Evolutionary conservation across 1,140 invertebrate species (phyloP).

Genomic region (Euborellia annulipes): DNA sequence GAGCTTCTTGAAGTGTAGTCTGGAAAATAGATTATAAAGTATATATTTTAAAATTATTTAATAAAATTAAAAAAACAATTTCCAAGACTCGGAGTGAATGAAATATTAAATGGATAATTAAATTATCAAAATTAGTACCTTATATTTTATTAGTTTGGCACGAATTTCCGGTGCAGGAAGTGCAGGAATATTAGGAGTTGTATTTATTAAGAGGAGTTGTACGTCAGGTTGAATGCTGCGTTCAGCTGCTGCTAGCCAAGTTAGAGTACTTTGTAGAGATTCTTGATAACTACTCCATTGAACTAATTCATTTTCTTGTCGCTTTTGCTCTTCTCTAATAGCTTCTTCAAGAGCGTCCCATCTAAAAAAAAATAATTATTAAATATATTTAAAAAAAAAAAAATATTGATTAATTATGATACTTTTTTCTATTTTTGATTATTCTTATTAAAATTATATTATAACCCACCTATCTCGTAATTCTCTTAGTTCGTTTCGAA

Average conservation of each 20-base stretch:
- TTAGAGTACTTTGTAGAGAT: constrained; percentile 58
- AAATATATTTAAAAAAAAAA: neutral
- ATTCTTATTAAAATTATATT: neutral
- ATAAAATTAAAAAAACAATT: too few species aligned
- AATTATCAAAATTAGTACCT: too few species aligned
- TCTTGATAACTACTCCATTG: constrained; percentile 77
- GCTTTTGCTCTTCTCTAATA: constrained; percentile 64
- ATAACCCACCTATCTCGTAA: constrained; percentile 39
- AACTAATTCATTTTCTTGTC: constrained; percentile 65
- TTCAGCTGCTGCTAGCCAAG: constrained; percentile 80
- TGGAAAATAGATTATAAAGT: constrained; percentile 19
- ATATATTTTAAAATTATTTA: constrained; percentile 4
- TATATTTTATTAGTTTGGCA: constrained; percentile 72
- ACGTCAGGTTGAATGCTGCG: constrained; percentile 40
- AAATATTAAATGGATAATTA: too few species aligned
- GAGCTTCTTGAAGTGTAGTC: constrained; percentile 73
- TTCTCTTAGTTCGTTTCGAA: constrained; percentile 62
- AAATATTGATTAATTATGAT: neutral
- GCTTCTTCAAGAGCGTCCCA: constrained; percentile 74
- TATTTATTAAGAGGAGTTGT: too few species aligned
- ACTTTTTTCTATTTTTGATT: neutral
- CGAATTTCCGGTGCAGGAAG: constrained; percentile 57
- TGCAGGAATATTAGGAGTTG: too few species aligned
- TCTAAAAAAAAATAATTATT: constrained; percentile 23
- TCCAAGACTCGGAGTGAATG: too few species aligned